Percentiles rank a stretch among this genome's conserved stretches.
Conservation (phyloP, 2,888 invertebrate species). For the Meta bourneti region DNA sequence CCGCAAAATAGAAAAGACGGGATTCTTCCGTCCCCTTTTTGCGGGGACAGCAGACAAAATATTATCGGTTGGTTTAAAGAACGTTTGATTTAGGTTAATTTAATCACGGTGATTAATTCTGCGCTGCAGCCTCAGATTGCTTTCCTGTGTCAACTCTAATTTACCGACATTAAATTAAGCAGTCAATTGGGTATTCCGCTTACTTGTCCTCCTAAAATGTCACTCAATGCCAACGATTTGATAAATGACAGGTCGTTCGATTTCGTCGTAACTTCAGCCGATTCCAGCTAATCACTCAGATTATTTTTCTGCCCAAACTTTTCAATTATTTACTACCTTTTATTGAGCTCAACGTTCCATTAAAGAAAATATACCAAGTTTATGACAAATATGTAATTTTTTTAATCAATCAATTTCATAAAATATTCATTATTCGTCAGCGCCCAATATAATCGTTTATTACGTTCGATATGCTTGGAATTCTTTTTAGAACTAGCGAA, state of each 20-base stretch:
- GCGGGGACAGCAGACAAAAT: not conserved
- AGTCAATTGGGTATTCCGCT: not conserved
- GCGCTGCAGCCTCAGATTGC: not conserved
- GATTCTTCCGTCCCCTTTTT: not conserved
- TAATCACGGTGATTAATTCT: not conserved
- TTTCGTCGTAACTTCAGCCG: not conserved
- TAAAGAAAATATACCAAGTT: too few relatives aligned
- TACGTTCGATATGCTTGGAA: too few relatives aligned
- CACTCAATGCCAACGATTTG: not conserved
- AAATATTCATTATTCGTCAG: not conserved
- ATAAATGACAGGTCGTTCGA: not conserved
- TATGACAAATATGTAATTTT: not conserved
- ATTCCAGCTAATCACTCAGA: not conserved
- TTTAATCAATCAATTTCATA: not conserved
- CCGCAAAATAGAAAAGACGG: not conserved
- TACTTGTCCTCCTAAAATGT: not conserved
- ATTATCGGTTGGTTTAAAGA: not conserved
- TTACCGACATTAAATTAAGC: not conserved
- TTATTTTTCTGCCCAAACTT: not conserved
- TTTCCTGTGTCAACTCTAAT: not conserved
- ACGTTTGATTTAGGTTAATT: not conserved
- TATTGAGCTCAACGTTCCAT: not conserved
- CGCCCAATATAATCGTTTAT: too few relatives aligned
- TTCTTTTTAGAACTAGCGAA: too few relatives aligned
- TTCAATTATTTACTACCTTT: not conserved